Conservation (phyloP, 2,797 vertebrate species). For the Gallinago stenura region DNA sequence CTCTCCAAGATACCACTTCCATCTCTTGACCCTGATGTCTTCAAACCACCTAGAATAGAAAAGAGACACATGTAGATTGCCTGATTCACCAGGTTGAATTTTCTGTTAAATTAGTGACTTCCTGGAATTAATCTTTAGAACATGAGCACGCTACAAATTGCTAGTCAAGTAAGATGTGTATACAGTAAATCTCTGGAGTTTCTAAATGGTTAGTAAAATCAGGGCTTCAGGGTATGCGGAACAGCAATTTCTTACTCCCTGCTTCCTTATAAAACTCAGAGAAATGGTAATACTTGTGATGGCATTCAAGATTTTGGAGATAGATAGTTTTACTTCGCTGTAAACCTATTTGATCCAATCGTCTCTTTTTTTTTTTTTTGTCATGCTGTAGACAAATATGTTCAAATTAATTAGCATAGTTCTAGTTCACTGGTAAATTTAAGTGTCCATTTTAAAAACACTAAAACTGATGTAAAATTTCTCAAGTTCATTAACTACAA, state of each 20-base stretch:
- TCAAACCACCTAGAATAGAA: conserved; percentile 39
- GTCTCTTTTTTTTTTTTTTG: neutral
- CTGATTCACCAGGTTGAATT: neutral
- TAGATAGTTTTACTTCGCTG: neutral
- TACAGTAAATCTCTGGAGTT: neutral
- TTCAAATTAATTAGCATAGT: neutral
- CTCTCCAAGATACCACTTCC: neutral
- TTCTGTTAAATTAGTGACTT: neutral
- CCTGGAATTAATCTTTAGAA: neutral
- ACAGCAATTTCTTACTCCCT: neutral
- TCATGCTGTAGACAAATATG: neutral
- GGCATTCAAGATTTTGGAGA: neutral
- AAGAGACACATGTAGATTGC: neutral
- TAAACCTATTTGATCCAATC: neutral
- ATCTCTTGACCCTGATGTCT: neutral
- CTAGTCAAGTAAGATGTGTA: neutral
- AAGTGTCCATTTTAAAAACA: neutral
- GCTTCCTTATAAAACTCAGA: neutral
- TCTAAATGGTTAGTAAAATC: neutral
- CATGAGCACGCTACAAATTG: neutral
- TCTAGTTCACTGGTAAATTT: neutral
- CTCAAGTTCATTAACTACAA: neutral
- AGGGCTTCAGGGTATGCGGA: neutral
- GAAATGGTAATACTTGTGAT: neutral
- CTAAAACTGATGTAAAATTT: neutral